A percentile compares a stretch with the other conserved stretches of the same genome.
Conservation (phyloP, 1,140 invertebrate genomes). For the Phymorhynchus buccinoides region DNA sequence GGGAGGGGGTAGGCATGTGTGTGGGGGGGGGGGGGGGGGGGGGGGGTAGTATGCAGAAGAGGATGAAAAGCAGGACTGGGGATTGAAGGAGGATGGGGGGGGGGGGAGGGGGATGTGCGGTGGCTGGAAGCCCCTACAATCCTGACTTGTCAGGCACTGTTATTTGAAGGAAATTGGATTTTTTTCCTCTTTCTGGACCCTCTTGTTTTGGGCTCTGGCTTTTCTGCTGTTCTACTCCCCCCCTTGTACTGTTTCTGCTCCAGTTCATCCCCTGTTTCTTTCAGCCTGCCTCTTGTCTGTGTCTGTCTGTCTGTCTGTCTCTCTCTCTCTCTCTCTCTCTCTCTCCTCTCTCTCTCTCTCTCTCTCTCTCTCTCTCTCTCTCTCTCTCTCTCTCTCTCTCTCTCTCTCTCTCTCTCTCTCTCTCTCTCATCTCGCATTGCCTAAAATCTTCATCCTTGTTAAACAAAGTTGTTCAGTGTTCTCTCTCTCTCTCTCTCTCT, state of each 20-base stretch:
- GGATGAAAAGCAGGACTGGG: too few relatives aligned
- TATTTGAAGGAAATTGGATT: slow-evolving; percentile 34
- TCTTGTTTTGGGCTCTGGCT: too few relatives aligned
- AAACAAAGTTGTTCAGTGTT: too few relatives aligned
- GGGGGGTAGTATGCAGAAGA: too few relatives aligned
- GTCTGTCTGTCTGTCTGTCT: background rate
- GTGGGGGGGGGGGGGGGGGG: too few relatives aligned
- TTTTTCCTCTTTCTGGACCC: background rate
- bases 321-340: background rate
- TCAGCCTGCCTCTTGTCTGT: background rate
- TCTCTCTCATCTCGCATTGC: too few relatives aligned
- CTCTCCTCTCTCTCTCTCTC: background rate
- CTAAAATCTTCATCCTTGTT: too few relatives aligned
- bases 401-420: background rate
- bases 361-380: background rate
- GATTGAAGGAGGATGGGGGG: too few relatives aligned
- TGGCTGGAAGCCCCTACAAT: too few relatives aligned
- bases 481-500: too few relatives aligned
- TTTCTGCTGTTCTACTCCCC: background rate
- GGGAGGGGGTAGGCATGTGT: background rate
- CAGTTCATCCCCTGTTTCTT: background rate
- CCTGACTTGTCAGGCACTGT: too few relatives aligned
- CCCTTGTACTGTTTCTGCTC: background rate
- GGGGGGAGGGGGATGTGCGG: too few relatives aligned
- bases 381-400: background rate